A percentile compares a stretch with the other conserved stretches of the same genome.
Evolutionary conservation across 2,888 invertebrate genomes (phyloP).

Genomic region (Trissolcus japonicus): DNA sequence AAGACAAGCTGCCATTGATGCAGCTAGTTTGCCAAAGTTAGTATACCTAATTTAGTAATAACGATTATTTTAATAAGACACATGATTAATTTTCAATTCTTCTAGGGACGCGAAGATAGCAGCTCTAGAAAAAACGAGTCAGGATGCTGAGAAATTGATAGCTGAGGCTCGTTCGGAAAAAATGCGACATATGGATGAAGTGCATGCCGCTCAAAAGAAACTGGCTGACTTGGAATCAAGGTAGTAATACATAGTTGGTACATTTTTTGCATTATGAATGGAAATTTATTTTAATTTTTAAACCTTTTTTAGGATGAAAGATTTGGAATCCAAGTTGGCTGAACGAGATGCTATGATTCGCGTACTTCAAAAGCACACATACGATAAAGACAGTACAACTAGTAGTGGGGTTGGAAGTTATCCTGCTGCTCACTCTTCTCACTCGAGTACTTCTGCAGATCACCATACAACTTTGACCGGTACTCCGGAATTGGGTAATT

Average conservation of each 20-base stretch:
- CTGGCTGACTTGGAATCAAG: constrained; percentile 90
- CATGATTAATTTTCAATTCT: constrained; percentile 12
- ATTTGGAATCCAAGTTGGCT: constrained; percentile 90
- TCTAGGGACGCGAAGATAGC: constrained; percentile 90
- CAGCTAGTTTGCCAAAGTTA: constrained; percentile 79
- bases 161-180: constrained; percentile 91
- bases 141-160: constrained; percentile 89
- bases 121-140: constrained; percentile 88
- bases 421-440: constrained; percentile 75
- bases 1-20: constrained; percentile 88
- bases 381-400: constrained; percentile 82
- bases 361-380: constrained; percentile 88
- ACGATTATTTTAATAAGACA: neutral
- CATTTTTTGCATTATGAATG: neutral
- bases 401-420: constrained; percentile 78
- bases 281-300: neutral
- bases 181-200: constrained; percentile 91
- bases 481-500: constrained; percentile 72
- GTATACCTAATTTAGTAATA: constrained; percentile 15
- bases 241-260: constrained; percentile 74
- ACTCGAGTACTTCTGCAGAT: constrained; percentile 74
- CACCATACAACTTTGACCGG: constrained; percentile 69
- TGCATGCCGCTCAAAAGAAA: constrained; percentile 89
- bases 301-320: constrained; percentile 81
- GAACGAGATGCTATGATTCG: constrained; percentile 94